Evolutionary conservation across 2,888 invertebrate species (phyloP), one percentile per base, ranked within the genome.

Genomic region (Plagodis pulveraria): DNA sequence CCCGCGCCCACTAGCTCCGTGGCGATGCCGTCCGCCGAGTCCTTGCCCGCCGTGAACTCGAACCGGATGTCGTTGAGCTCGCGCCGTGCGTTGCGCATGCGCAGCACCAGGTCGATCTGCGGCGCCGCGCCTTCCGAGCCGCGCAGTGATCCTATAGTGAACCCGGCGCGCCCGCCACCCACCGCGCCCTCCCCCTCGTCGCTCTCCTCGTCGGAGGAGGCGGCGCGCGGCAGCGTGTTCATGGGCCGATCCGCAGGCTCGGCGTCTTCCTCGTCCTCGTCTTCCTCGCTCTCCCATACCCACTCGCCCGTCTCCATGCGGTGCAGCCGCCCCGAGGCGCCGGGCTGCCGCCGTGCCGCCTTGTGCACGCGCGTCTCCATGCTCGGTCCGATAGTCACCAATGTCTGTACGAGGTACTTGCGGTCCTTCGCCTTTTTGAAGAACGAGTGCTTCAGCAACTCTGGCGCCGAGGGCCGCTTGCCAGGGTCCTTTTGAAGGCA

Each of bases 41-140:
- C 97, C 85, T 97, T 96, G 45, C 98, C 98, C 42, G 98, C 95
- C 46, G 98, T 96, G 91, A 98, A 99, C 91, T 99, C 99, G 91
- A 99, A 99, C 76, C 99, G 96, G 80, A 99, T 99, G 87, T 99
- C 99, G 90, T 99, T 99, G 69, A 99, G 93, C 89, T 99, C 99
- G 67, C 97, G 95, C 73, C 96, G 96, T 56, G 96, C 94, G 93
- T 99, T 99, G 72, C 98, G 95, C 96, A 98, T 97, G 85, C 98
- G 95, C 73, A 98, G 94, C 58, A 98, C 98, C 67, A 98, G 93
- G 93, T 98, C 97, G 72, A 98, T 95, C 74, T 95, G 96, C 87
- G 69, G 88, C 71, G 94, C 76, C 74, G 78, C 83, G 9, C 77
- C 77, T 6, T 75, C 85, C 67, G 46, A 22, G 65, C 10, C 62